phyloP scores from a whole-genome alignment of 2,797 vertebrate genomes.

The Morus bassanus region DNA sequence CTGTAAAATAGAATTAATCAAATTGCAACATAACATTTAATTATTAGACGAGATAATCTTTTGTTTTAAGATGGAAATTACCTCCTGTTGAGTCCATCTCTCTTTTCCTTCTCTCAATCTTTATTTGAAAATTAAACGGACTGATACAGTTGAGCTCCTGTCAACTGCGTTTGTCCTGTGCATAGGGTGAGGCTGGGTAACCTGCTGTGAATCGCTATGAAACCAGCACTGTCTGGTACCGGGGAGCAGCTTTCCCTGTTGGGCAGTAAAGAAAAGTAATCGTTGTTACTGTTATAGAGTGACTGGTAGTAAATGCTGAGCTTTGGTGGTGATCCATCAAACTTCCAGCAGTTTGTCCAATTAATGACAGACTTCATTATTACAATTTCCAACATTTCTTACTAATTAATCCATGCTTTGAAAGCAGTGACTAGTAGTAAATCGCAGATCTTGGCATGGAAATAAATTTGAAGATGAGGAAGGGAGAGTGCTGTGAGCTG shows the following conservation, averaged over 20 bases:
- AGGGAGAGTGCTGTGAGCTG: background rate
- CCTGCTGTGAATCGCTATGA: background rate
- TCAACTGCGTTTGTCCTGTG: background rate
- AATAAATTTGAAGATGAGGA: background rate
- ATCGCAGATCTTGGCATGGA: background rate
- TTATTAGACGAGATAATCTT: background rate
- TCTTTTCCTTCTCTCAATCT: background rate
- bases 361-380: background rate
- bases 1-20: slow-evolving; percentile 37
- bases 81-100: background rate
- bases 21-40: slow-evolving; percentile 4
- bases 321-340: background rate
- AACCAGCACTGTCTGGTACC: background rate
- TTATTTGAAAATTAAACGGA: background rate
- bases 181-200: background rate
- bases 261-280: background rate
- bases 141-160: background rate
- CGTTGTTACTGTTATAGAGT: background rate
- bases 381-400: background rate
- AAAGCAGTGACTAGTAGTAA: background rate
- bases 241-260: background rate
- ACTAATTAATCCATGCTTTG: background rate
- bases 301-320: background rate
- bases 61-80: background rate
- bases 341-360: background rate